Conservation (phyloP, 2,113 vertebrate genomes). For the Xiphorhynchus elegans region DNA sequence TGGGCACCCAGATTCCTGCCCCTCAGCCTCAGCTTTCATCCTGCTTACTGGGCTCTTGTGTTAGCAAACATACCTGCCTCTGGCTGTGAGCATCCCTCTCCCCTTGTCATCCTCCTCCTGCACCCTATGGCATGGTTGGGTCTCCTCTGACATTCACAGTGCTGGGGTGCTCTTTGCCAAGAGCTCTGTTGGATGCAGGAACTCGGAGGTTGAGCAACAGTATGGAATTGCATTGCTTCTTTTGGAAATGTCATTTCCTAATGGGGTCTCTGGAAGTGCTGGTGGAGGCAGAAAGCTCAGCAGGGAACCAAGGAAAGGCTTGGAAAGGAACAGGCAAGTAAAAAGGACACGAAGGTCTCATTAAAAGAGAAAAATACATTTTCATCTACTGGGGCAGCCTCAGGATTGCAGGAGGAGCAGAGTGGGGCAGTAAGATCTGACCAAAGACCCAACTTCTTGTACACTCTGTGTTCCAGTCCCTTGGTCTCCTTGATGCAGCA, state of each 20-base stretch:
- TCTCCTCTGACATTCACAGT: rapidly evolving
- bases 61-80: background rate
- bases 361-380: background rate
- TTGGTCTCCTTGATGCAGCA: background rate
- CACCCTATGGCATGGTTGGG: background rate
- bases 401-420: rapidly evolving
- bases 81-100: background rate
- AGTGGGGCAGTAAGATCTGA: background rate
- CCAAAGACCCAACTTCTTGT: background rate
- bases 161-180: background rate
- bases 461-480: rapidly evolving
- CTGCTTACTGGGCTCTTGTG: background rate
- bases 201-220: background rate
- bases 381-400: background rate
- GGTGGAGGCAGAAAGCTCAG: background rate
- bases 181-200: background rate
- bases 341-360: background rate
- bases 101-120: background rate
- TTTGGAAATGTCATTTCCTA: background rate
- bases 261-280: background rate
- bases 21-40: background rate
- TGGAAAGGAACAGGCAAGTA: background rate
- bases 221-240: background rate
- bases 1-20: background rate
- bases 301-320: background rate